These are phyloP conservation scores for Manis javanica DNA, from an alignment of 2,797 vertebrate genomes.

Conservation along the genomic window DNA sequence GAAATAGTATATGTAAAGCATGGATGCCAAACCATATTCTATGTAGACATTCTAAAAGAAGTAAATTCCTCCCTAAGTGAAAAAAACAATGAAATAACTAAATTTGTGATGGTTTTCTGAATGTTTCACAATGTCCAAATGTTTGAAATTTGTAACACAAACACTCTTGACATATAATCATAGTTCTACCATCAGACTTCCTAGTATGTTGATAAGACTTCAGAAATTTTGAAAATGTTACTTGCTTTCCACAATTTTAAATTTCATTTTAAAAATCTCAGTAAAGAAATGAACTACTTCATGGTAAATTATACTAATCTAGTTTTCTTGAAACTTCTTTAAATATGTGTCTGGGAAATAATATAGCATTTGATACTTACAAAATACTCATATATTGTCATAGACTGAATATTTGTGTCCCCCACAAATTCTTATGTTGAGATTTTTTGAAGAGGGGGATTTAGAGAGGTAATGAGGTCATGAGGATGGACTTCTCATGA, in stretches of 20 bases:
- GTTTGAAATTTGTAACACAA: background rate
- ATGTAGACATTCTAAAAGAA: background rate
- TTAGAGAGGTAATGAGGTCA: background rate
- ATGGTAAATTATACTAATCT: background rate
- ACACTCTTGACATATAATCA: background rate
- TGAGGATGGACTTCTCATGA: background rate
- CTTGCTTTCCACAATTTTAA: background rate
- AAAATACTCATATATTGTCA: background rate
- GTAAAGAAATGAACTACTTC: background rate
- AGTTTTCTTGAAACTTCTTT: background rate
- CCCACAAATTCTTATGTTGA: background rate
- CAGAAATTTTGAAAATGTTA: background rate
- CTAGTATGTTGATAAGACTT: background rate
- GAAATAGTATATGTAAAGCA: background rate
- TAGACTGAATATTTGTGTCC: background rate
- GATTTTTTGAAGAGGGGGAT: background rate
- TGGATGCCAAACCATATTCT: background rate
- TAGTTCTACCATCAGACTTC: background rate
- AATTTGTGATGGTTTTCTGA: background rate
- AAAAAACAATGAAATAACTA: background rate
- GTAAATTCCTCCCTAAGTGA: background rate
- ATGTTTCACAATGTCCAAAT: background rate
- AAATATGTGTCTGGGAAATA: background rate
- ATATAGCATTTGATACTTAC: background rate
- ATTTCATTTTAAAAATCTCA: background rate